These are phyloP conservation scores for silkworm (Bombyx mori) DNA, from an alignment of 1,140 invertebrate genomes.

Conservation along the genomic window DNA sequence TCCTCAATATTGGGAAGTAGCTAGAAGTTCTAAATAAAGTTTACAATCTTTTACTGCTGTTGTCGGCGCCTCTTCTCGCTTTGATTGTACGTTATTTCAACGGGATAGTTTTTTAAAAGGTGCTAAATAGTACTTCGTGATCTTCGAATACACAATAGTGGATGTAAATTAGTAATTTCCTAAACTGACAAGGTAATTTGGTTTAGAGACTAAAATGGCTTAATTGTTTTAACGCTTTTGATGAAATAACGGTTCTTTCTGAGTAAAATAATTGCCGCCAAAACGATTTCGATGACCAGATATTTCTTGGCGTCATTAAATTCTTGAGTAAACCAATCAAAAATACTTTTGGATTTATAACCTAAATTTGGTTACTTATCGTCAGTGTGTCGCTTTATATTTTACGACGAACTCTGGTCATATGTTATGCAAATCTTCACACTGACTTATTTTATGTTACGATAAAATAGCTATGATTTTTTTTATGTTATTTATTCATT, in stretches of 20 bases:
- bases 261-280: conserved; percentile 7
- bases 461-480: background rate
- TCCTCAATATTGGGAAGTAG: too few species aligned
- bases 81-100: conserved; percentile 4
- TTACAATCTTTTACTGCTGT: conserved; percentile 4
- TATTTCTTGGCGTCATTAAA: background rate
- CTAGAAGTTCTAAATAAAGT: conserved; percentile 1
- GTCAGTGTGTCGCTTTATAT: too few species aligned
- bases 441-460: background rate
- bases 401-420: background rate
- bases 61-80: conserved; percentile 1
- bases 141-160: conserved; percentile 43
- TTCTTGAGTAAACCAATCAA: too few species aligned
- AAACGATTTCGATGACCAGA: conserved; percentile 5
- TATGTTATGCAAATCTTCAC: conserved; percentile 1
- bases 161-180: conserved; percentile 52
- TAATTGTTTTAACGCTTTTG: conserved; percentile 7
- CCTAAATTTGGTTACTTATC: too few species aligned
- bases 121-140: conserved; percentile 57
- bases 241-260: conserved; percentile 7
- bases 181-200: conserved; percentile 19
- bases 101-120: conserved; percentile 33
- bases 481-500: conserved; percentile 1
- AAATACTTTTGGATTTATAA: too few species aligned
- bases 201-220: conserved; percentile 12